Conservation (phyloP, 2,113 vertebrate species). For the Burhinus bistriatus region DNA sequence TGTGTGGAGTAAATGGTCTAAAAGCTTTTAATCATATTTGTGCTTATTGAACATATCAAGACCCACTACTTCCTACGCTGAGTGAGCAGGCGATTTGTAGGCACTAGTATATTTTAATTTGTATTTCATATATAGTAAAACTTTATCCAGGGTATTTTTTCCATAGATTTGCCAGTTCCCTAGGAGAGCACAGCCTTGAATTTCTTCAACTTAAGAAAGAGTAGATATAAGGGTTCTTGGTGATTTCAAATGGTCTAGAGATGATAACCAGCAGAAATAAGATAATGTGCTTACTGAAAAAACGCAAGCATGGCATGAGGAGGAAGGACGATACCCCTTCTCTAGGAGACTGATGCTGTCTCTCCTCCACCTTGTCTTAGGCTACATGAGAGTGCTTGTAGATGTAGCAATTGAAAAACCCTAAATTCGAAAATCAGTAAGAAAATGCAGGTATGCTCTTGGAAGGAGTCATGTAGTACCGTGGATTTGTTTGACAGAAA, state of each 20-base stretch:
- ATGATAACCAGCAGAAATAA: background rate
- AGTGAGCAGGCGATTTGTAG: slow-evolving; percentile 76
- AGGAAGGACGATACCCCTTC: background rate
- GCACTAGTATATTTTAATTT: slow-evolving; percentile 79
- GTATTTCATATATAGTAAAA: slow-evolving; percentile 68
- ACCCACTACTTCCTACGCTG: slow-evolving; percentile 70
- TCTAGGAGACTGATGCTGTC: too few species aligned
- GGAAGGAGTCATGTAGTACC: slow-evolving; percentile 70
- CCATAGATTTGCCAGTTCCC: slow-evolving; percentile 31
- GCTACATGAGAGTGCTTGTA: background rate
- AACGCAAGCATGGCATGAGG: background rate
- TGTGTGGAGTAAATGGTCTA: slow-evolving; percentile 51
- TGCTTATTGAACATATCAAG: slow-evolving; percentile 81
- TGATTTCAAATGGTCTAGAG: background rate
- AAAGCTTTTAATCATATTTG: slow-evolving; percentile 71
- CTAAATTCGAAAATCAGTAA: background rate
- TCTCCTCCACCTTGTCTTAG: background rate
- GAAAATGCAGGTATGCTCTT: slow-evolving; percentile 74
- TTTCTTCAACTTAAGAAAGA: background rate
- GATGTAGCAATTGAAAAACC: background rate
- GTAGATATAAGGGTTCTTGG: slow-evolving; percentile 1
- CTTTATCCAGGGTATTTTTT: slow-evolving; percentile 35
- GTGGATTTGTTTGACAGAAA: slow-evolving; percentile 78
- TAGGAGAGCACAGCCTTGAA: slow-evolving; percentile 23
- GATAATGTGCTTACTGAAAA: background rate